Base-by-base conservation (phyloP, 1,140 invertebrate species). In the Temnothorax nylanderi region DNA sequence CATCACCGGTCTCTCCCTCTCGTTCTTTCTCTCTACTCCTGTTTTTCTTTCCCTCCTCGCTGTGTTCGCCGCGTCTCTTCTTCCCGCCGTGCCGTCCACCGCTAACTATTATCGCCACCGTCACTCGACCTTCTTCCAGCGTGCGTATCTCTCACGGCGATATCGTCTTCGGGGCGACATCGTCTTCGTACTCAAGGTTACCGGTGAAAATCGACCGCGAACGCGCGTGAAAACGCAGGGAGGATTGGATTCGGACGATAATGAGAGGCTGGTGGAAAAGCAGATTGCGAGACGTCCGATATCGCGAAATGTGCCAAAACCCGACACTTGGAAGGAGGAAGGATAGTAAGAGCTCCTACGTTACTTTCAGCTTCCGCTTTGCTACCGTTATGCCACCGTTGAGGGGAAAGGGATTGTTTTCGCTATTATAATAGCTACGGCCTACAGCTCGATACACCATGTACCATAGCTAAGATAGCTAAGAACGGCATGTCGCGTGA, bases 101-200 rank as follows among this genome's bases (percentile, higher is more conserved):
- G 75, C 56, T 85, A 82, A 92, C 92, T 87, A 87, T 89, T 92
- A 92, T 91, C 89, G 86, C 88, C 88, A 89, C 65, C 80, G 89
- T 90, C 85, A 76, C 58, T 91, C 92, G 92, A 92, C 90, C 91
- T 93, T 92, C 92, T 93, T 92, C 85, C 88, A 90, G 81, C 74
- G 77, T 65, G 81, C n/a, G 8, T n/a, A 41, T 71, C 51, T 85
- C 84, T 76, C 87, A 11, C 85, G 87, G 80, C 89, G 21, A 86
- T 87, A 85, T 49, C 72, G 65, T 32, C 85, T 91, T 91, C 89
- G 85, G 26, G 87, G 80, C 89, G 21, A 86, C 85, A 85, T 34
- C 72, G 65, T 32, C 85, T 91, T 91, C 90, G 85, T 89, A 90
- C 32, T 92, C 92, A 93, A 94, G 92, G 93, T 93, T 93, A 91